Evolutionary conservation across 2,113 vertebrate genomes (phyloP), one percentile per base, ranked within the genome.

Genomic region (Charina bottae): DNA sequence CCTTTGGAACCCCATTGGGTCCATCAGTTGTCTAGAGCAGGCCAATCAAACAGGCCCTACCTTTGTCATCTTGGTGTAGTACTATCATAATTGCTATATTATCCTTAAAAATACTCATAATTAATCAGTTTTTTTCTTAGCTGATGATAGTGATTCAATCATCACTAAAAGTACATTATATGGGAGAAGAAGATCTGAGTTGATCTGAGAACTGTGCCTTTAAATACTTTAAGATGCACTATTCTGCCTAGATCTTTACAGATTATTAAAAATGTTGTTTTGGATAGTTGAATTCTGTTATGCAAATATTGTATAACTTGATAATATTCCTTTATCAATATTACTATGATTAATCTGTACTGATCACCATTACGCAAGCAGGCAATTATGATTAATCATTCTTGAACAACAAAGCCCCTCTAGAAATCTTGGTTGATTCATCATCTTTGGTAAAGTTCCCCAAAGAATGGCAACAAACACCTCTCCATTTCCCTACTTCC

Each of bases 351-450:
- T 97, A 97, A 97, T 97, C 96, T 96, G 53, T 95, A 94, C 95
- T 96, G 96, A 96, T 97, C 95, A 97, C 89, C 95, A 92, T 97
- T 97, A 96, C 93, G 85, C 96, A 96, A 94, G 95, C 95, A 96
- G 96, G 96, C 93, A 83, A 96, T 94, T 96, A 96, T 96, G 96
- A 97, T 97, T 97, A 97, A 97, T 98, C 95, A 96, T 97, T 97
- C 94, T 95, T 96, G 95, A 97, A 95, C 93, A 97, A 92, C 90
- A 1, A 94, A 96, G 93, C 96, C 96, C 95, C 93, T 94, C 94
- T 96, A 96, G 97, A 97, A 97, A 95, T 96, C 94, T 91, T 96
- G 94, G 78, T 89, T 97, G 95, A 97, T 98, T 97, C 97, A 97
- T 98, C 96, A 96, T 97, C 94, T 97, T 96, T 94, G 86, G 89